These are phyloP conservation scores for Mercenaria mercenaria DNA, from an alignment of 1,140 invertebrate species.

Conservation along the genomic window DNA sequence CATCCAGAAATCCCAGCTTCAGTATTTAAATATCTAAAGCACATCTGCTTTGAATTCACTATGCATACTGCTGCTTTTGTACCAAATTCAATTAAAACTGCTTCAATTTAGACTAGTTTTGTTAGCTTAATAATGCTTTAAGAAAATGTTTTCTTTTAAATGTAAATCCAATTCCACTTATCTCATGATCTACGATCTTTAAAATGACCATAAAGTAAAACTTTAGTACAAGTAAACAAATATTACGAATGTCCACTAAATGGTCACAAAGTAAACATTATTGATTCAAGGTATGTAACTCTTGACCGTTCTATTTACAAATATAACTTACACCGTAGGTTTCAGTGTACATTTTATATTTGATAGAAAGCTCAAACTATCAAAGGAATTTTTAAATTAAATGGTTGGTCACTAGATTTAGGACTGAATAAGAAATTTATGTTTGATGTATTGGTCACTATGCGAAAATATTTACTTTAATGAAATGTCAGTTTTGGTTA, in stretches of 20 bases:
- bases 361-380: neutral
- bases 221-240: constrained; percentile 27
- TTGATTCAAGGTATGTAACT: constrained; percentile 29
- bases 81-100: no score
- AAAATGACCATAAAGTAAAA: neutral
- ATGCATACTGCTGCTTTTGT: no score
- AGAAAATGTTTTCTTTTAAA: constrained; percentile 19
- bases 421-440: neutral
- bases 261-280: constrained; percentile 29
- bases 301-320: neutral
- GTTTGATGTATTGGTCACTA: constrained; percentile 3
- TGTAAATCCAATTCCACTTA: constrained; percentile 7
- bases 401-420: neutral
- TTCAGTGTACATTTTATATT: constrained; percentile 25
- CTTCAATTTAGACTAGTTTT: no score
- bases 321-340: neutral
- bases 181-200: neutral
- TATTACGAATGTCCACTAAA: constrained; percentile 17
- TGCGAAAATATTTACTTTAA: neutral
- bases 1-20: no score
- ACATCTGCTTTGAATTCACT: no score
- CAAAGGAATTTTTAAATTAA: constrained; percentile 6
- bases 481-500: neutral
- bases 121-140: neutral
- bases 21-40: no score